Conservation (phyloP, 2,888 invertebrate genomes). For the Allacma fusca region DNA sequence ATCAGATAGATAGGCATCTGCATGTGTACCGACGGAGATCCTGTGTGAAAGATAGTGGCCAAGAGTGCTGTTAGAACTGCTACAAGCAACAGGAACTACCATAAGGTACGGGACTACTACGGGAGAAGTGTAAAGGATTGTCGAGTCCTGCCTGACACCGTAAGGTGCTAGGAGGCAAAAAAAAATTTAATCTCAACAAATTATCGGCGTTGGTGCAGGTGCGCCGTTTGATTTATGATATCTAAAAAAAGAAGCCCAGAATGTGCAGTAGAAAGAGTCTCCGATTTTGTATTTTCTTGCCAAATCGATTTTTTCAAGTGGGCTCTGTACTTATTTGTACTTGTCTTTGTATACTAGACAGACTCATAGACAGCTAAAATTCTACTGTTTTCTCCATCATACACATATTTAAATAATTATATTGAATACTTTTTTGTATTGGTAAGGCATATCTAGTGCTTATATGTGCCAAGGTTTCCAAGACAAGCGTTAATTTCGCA, state of each 20-base stretch:
- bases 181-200: slow-evolving; percentile 22
- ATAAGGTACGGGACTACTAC: background rate
- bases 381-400: too few species aligned
- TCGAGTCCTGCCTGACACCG: slow-evolving; percentile 4
- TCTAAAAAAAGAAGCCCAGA: background rate
- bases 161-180: slow-evolving; percentile 19
- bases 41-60: background rate
- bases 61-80: background rate
- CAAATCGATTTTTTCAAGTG: background rate
- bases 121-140: background rate
- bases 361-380: too few species aligned
- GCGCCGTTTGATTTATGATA: slow-evolving; percentile 16
- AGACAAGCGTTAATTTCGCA: too few species aligned
- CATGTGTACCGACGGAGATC: background rate
- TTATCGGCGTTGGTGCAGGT: slow-evolving; percentile 19
- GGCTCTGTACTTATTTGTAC: background rate
- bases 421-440: too few species aligned
- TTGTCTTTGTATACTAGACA: background rate
- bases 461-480: too few species aligned
- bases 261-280: background rate
- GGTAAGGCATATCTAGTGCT: too few species aligned
- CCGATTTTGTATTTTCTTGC: slow-evolving; percentile 7
- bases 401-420: too few species aligned
- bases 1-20: background rate
- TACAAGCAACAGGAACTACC: background rate